These are phyloP conservation scores for Esox niger DNA, from an alignment of 2,113 vertebrate genomes.

Conservation along the genomic window DNA sequence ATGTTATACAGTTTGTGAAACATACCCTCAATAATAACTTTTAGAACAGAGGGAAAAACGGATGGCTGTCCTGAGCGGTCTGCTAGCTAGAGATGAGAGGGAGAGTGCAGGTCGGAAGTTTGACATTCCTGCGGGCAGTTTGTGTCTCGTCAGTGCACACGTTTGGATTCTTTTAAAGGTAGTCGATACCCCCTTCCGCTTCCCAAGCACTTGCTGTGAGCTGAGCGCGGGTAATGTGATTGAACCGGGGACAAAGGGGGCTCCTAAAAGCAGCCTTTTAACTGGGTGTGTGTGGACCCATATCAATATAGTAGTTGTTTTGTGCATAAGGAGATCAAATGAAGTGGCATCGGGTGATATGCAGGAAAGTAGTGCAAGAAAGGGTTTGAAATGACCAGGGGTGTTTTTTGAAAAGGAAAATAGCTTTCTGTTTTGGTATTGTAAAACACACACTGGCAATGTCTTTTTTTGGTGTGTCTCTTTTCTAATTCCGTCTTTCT, in stretches of 20 bases:
- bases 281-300: constrained; percentile 48
- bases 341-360: constrained; percentile 39
- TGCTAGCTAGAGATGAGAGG: constrained; percentile 35
- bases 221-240: constrained; percentile 64
- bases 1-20: too few species aligned
- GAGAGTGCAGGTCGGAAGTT: constrained; percentile 60
- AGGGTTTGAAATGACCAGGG: constrained; percentile 58
- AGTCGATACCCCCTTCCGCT: constrained; percentile 75
- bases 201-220: constrained; percentile 66
- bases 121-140: constrained; percentile 75
- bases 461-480: constrained; percentile 17
- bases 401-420: constrained; percentile 49
- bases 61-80: not conserved
- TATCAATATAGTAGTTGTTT: constrained; percentile 68
- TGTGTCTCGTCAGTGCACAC: constrained; percentile 69
- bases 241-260: constrained; percentile 65
- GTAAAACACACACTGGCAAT: constrained; percentile 50
- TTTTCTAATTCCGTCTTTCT: constrained; percentile 3
- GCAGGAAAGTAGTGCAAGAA: constrained; percentile 44
- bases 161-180: constrained; percentile 70
- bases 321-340: constrained; percentile 66
- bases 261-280: constrained; percentile 72
- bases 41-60: constrained; percentile 8
- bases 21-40: too few species aligned
- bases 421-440: constrained; percentile 53